Evolutionary conservation across 2,888 invertebrate species (phyloP).

Genomic region (Stenurella melanura): DNA sequence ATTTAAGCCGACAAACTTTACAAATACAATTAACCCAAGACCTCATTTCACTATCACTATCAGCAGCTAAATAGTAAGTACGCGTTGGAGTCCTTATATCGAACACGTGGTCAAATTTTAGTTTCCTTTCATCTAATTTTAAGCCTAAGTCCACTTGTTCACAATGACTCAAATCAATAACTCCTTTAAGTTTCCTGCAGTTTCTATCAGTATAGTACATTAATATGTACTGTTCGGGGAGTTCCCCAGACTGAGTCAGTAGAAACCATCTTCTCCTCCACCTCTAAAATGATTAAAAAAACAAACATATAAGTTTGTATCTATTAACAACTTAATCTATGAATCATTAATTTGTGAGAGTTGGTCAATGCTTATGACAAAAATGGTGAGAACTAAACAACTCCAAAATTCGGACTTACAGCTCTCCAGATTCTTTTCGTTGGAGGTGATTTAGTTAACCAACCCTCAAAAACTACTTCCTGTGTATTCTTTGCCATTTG

Average conservation of each 20-base stretch:
- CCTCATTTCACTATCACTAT: conserved; percentile 93
- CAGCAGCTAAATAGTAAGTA: conserved; percentile 94
- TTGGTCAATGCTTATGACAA: conserved; percentile 44
- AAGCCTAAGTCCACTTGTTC: conserved; percentile 95
- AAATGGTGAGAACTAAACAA: conserved; percentile 45
- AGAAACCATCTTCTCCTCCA: conserved; percentile 98
- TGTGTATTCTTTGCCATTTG: conserved; percentile 75
- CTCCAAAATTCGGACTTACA: conserved; percentile 78
- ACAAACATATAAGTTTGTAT: conserved; percentile 49
- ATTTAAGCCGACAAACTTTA: conserved; percentile 90
- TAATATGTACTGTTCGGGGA: conserved; percentile 94
- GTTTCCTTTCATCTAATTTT: conserved; percentile 86
- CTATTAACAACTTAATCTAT: conserved; percentile 53
- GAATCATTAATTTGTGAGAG: conserved; percentile 60
- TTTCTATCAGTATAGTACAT: conserved; percentile 94
- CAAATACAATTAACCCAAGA: conserved; percentile 97
- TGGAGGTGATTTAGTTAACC: conserved; percentile 97
- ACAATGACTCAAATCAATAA: conserved; percentile 95
- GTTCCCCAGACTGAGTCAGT: conserved; percentile 90
- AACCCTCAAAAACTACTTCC: conserved; percentile 91
- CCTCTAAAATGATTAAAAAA: conserved; percentile 78
- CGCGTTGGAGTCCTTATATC: conserved; percentile 92
- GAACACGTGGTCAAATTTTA: conserved; percentile 90
- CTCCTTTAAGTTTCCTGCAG: conserved; percentile 89
- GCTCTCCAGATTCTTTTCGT: conserved; percentile 94